phyloP scores from a whole-genome alignment of 2,113 vertebrate genomes.

The Lophius piscatorius region DNA sequence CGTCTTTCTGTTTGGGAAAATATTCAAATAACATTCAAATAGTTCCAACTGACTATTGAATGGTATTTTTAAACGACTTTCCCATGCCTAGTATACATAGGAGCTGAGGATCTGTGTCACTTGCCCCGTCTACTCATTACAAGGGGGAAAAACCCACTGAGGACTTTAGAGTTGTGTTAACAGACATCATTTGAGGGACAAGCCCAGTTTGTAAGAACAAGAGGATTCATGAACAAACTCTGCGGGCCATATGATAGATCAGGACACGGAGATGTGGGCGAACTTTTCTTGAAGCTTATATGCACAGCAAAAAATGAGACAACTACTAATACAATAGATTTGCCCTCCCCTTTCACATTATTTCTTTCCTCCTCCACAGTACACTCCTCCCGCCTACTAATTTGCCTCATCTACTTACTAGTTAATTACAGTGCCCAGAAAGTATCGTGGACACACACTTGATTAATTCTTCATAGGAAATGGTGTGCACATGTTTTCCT shows the following conservation, averaged over 20 bases:
- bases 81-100: no score
- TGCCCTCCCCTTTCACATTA: slow-evolving; percentile 25
- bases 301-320: slow-evolving; percentile 12
- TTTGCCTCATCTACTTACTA: slow-evolving; percentile 15
- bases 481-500: not conserved
- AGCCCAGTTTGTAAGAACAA: no score
- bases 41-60: no score
- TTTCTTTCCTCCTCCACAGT: slow-evolving; percentile 25
- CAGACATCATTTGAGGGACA: no score
- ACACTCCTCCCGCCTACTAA: slow-evolving; percentile 13
- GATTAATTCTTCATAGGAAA: slow-evolving; percentile 14
- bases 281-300: slow-evolving; percentile 37
- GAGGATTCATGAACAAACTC: no score
- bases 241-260: slow-evolving; percentile 11
- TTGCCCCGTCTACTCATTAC: no score
- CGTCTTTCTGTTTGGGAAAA: no score
- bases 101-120: no score
- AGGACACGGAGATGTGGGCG: slow-evolving; percentile 28
- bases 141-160: no score
- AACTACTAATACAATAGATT: slow-evolving; percentile 2
- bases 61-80: no score
- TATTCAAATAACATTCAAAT: no score
- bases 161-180: no score
- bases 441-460: slow-evolving; percentile 12
- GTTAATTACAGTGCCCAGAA: slow-evolving; percentile 15